Base-by-base conservation (phyloP, 2,797 vertebrate genomes). In the Gymnopithys bicolor region DNA sequence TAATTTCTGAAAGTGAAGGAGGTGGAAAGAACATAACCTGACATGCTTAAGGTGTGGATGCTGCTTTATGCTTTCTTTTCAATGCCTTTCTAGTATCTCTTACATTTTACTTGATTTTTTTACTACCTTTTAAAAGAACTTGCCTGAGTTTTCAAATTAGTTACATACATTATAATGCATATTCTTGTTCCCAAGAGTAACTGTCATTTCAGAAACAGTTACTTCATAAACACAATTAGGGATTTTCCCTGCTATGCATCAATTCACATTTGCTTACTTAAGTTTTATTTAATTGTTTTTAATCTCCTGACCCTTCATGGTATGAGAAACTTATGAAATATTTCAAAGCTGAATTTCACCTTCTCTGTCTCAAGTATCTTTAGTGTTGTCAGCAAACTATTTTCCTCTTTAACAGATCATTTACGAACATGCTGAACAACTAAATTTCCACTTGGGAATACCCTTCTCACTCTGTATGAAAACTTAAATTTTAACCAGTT, bases 211-310 rank as follows among this genome's bases (percentile, higher is more conserved):
- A 87, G 56, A 89, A 91, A 71, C 7, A 22, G 5, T 5, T 70
- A 39, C 35, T 62, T 17, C 48, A 76, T 35, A 80, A 79, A 22
- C 13, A 80, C 33, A 49, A 19, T 22, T 13, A 58, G 5, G 23
- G 3, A 6, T 52, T 70, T 23, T 4, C 0, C 9, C 13, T 7
- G 0, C 3, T 2, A 15, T 37, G 7, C 7, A 46, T 77, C 21
- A 74, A 70, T 60, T 83, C 49, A 56, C 0, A 3, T 74, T 73
- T 76, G 3, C 35, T 79, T 53, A 32, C 2, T 52, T 76, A 17
- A 27, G 4, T 33, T 84, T 68, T 33, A 41, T 78, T 81, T 52
- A 35, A 21, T 43, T 51, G 2, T 3, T 83, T 89, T 87, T 52
- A 45, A n/a, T 60, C 7, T 76, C 27, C 17, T 60, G 43, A 77